A percentile compares a stretch with the other conserved stretches of the same genome.
Conservation (phyloP, 2,113 vertebrate genomes). For the Gopherus flavomarginatus region DNA sequence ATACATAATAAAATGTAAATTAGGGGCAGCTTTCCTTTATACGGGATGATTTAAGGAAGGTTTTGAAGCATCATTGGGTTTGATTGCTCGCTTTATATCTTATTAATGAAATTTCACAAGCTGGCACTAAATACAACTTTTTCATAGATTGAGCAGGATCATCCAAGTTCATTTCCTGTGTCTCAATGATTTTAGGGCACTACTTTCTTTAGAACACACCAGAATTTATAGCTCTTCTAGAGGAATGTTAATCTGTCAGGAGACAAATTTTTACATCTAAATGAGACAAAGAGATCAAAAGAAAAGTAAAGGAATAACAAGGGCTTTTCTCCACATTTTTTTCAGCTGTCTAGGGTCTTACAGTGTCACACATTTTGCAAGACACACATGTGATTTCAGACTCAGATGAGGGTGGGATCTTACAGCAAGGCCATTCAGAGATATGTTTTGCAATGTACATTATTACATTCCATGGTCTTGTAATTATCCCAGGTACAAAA, state of each 20-base stretch:
- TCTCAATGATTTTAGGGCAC: neutral
- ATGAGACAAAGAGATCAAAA: neutral
- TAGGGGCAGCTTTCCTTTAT: neutral
- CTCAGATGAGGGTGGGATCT: neutral
- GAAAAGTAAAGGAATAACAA: neutral
- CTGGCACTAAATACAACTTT: neutral
- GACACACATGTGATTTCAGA: neutral
- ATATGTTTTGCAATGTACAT: neutral
- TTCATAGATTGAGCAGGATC: neutral
- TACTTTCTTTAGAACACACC: neutral
- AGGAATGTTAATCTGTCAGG: neutral
- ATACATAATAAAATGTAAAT: neutral
- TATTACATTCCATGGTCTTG: neutral
- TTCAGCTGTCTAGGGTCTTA: neutral
- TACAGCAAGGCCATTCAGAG: neutral
- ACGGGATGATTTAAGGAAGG: neutral
- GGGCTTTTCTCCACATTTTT: neutral
- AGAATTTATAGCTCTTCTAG: neutral
- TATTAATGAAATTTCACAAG: constrained; percentile 25
- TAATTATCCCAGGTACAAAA: neutral
- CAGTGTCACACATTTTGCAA: neutral
- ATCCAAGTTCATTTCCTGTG: neutral
- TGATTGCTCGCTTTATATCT: constrained; percentile 1
- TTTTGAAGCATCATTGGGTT: neutral
- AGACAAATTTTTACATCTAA: neutral